Percentiles rank a stretch among this genome's conserved stretches.
Conservation (phyloP, 1,140 invertebrate genomes). For the Halyomorpha halys region DNA sequence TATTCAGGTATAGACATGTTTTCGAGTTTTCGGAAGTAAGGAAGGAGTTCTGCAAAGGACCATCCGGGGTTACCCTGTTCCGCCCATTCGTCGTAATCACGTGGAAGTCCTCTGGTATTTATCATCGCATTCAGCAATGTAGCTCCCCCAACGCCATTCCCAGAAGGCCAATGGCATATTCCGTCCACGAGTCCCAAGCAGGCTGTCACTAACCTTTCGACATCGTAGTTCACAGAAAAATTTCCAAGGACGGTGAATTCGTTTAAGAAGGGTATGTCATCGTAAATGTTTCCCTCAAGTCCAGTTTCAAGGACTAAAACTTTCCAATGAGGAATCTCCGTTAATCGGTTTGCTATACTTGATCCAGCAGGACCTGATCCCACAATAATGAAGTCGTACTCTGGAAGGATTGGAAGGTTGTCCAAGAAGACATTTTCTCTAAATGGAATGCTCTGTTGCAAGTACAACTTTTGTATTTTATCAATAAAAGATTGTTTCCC, state of each 20-base stretch:
- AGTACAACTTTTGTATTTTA: neutral
- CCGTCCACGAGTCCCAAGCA: constrained; percentile 40
- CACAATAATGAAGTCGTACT: constrained; percentile 24
- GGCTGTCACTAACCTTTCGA: constrained; percentile 37
- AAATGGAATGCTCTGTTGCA: neutral
- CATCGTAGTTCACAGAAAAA: constrained; percentile 59
- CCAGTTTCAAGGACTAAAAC: constrained; percentile 60
- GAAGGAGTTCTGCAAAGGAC: constrained; percentile 54
- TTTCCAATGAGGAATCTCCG: constrained; percentile 37
- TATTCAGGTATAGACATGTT: constrained; percentile 36
- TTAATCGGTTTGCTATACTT: constrained; percentile 62
- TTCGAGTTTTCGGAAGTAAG: constrained; percentile 54
- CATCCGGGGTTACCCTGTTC: constrained; percentile 53
- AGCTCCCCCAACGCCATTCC: constrained; percentile 56
- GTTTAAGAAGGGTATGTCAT: constrained; percentile 36
- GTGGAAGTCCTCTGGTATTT: constrained; percentile 65
- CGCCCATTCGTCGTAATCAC: constrained; percentile 65
- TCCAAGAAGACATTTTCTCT: neutral
- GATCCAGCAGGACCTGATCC: constrained; percentile 48
- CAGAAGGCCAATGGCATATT: constrained; percentile 46
- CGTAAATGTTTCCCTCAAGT: constrained; percentile 52
- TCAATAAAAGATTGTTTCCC: neutral
- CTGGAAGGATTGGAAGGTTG: constrained; percentile 25
- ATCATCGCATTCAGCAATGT: constrained; percentile 79
- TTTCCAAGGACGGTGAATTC: constrained; percentile 40